Percentiles rank a stretch among this genome's conserved stretches.
Conservation (phyloP, 2,888 invertebrate genomes). For the Polietes domitor region DNA sequence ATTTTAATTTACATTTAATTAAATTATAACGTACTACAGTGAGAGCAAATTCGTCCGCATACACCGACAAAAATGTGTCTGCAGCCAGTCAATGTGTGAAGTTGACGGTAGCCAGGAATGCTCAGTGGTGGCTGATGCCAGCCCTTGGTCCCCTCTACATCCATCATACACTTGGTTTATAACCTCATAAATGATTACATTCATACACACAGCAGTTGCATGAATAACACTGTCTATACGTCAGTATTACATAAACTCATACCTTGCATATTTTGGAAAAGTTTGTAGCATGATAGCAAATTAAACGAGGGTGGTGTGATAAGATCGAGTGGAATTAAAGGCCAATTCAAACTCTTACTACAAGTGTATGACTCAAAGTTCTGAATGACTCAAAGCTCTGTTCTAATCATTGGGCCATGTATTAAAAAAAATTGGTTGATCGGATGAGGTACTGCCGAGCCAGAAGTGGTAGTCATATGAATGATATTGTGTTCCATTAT, state of each 20-base stretch:
- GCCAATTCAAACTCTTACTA: too few species aligned
- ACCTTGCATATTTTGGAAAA: neutral
- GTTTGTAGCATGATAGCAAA: neutral
- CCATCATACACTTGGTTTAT: neutral
- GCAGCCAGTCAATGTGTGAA: neutral
- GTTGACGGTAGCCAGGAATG: neutral
- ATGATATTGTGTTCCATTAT: too few species aligned
- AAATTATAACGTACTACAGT: conserved; percentile 68
- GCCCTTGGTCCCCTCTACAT: conserved; percentile 9
- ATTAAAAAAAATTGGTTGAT: too few species aligned
- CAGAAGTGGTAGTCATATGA: too few species aligned
- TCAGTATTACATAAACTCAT: neutral
- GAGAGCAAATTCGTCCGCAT: conserved; percentile 1
- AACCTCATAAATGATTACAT: neutral
- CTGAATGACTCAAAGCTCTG: too few species aligned
- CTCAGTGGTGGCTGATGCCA: neutral
- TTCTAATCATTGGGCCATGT: too few species aligned
- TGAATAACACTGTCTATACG: neutral
- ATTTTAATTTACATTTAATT: conserved; percentile 77
- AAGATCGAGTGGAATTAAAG: neutral
- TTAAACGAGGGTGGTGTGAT: neutral
- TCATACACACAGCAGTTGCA: neutral
- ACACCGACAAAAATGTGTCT: conserved; percentile 18
- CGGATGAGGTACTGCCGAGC: too few species aligned
- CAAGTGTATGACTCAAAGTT: too few species aligned